Evolutionary conservation across 2,797 vertebrate species (phyloP).

Genomic region (Thaleichthys pacificus): DNA sequence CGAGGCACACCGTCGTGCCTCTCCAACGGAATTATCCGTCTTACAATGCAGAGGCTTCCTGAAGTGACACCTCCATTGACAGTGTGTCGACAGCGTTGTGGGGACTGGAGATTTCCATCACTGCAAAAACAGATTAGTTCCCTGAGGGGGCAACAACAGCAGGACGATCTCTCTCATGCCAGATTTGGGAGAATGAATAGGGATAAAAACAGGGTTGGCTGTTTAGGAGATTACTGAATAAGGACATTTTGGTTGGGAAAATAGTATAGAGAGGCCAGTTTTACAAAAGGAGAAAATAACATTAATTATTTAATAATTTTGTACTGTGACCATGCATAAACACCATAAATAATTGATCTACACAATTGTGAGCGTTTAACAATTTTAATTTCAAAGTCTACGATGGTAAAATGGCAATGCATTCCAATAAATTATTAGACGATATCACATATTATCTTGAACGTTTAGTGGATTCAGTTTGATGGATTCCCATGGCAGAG

Average conservation of each 20-base stretch:
- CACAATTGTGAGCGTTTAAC: too few species aligned
- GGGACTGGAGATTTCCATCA: slow-evolving; percentile 72
- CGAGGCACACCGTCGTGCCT: slow-evolving; percentile 76
- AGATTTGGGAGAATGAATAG: slow-evolving; percentile 58
- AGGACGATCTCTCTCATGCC: slow-evolving; percentile 57
- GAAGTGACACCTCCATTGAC: slow-evolving; percentile 78
- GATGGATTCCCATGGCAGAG: too few species aligned
- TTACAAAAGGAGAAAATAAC: too few species aligned
- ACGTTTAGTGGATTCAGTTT: too few species aligned
- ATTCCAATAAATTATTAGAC: too few species aligned
- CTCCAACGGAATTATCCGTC: slow-evolving; percentile 80
- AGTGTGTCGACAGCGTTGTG: slow-evolving; percentile 75
- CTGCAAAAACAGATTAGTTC: slow-evolving; percentile 78
- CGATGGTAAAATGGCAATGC: too few species aligned
- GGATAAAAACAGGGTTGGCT: slow-evolving; percentile 65
- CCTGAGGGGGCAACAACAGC: slow-evolving; percentile 72
- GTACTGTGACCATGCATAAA: background rate
- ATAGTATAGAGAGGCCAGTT: background rate
- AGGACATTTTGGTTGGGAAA: slow-evolving; percentile 62
- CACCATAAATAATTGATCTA: too few species aligned
- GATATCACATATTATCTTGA: background rate
- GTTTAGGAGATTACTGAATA: slow-evolving; percentile 69
- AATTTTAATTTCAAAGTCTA: too few species aligned
- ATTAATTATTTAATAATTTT: background rate
- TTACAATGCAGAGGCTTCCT: slow-evolving; percentile 75